Evolutionary conservation across 2,113 vertebrate genomes (phyloP), one percentile per base, ranked within the genome.

Genomic region (Coptodon bakossiorum): DNA sequence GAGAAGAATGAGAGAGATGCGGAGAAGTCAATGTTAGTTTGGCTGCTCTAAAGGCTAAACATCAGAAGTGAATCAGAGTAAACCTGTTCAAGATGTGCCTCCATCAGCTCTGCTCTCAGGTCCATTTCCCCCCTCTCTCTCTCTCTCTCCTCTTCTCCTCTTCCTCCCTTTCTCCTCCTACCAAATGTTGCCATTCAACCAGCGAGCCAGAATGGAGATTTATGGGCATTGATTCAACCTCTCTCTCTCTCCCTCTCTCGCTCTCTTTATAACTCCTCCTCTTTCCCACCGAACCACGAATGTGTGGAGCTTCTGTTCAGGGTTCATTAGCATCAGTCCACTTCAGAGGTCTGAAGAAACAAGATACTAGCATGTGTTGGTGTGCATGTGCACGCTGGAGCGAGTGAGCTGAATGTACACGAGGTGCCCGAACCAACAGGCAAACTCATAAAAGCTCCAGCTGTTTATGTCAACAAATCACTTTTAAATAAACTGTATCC

Each of bases 221-320:
- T 13, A 38, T 81, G 36, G 71, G 87, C 88, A 89, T 50, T 40
- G 71, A 91, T 53, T 87, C 83, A 73, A 81, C 31, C 56, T 81
- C 89, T 63, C 48, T 63, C 52, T 85, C 89, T 54, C 50, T n/a
- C 34, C 84, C 31, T 31, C 48, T 61, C 34, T 88, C 86, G 73
- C 31, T 89, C 68, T 83, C 10, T 71, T 73, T 50, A 59, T 54
- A 56, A 90, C 88, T 82, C 90, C 87, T 86, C 92, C 90, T 91
- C 88, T 91, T 94, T 93, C 92, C 90, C 92, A 92, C 83, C 88
- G 19, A 45, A 43, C 63, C 82, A 43, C 89, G 91, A 91, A 93
- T 95, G 94, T 93, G 91, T 92, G 90, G 89, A 31, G 90, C 93
- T 93, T 95, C 94, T 96, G 93, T 95, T 94, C 88, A 79, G 84